Base-by-base conservation (phyloP, 2,888 invertebrate species). In the Nephrotoma flavescens region DNA sequence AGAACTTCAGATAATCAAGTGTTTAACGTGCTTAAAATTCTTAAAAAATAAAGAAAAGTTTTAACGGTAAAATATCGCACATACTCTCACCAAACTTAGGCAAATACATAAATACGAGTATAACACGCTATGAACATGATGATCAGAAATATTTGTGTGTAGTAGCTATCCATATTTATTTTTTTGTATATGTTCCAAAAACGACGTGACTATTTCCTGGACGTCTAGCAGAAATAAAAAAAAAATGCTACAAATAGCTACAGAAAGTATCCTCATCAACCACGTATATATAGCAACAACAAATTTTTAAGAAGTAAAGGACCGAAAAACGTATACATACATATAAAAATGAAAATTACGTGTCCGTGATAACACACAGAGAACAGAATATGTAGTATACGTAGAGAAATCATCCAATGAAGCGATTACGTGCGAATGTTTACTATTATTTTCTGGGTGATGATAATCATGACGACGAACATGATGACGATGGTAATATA, bases 131-230 rank as follows among this genome's bases (percentile, higher is more conserved):
- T 41, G 19, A 85, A 85, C 86, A 47, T 85, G 31, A 45, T 86
- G 41, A 47, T 86, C 44, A 85, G 7, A 71, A 71, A 71, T 57
- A n/a, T 83, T 42, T 84, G n/a, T 42, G 41, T 84, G n/a, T 84
- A 31, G 31, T 31, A 31, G 31, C 31, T 31, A 41, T 12, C n/a
- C 41, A 83, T 83, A 41, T 83, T 83, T 83, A n/a, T 83, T 41
- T 47, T 47, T 84, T 2, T 42, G 4, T 42, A 84, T n/a, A 4
- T 42, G n/a, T 42, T 41, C 84, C 41, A 84, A n/a, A n/a, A 42
- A 42, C 84, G 84, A 85, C 85, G 85, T 85, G 85, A 85, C 85
- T 85, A 44, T 85, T 85, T 85, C 85, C 85, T 85, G 85, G 85
- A 85, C 85, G 85, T 85, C 85, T 85, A 85, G 85, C 85, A 31